phyloP scores from a whole-genome alignment of 2,888 invertebrate genomes.

The Diplazon laetatorius region DNA sequence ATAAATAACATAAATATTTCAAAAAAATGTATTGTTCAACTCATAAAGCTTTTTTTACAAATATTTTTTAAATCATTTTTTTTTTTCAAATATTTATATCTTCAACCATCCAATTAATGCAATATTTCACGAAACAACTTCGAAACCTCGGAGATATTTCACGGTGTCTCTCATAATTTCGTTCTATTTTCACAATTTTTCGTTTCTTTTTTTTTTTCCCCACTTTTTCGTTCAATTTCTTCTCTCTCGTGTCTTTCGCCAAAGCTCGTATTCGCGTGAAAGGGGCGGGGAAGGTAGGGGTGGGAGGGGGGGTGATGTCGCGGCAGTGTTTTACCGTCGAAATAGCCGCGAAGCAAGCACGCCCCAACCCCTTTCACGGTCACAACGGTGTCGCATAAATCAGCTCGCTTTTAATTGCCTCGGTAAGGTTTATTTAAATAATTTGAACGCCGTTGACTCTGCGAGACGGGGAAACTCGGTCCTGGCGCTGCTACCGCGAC shows the following conservation, averaged over 20 bases:
- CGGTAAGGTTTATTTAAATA: constrained; percentile 77
- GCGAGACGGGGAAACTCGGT: constrained; percentile 51
- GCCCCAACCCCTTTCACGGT: constrained; percentile 49
- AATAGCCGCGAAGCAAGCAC: constrained; percentile 47
- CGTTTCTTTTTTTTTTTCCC: too few species aligned
- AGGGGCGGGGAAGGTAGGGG: too few species aligned
- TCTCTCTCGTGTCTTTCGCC: constrained; percentile 32
- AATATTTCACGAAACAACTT: constrained; percentile 61
- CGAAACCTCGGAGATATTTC: constrained; percentile 43
- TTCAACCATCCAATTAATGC: constrained; percentile 78
- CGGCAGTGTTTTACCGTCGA: constrained; percentile 36
- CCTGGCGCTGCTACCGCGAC: constrained; percentile 16
- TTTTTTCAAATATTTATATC: constrained; percentile 71
- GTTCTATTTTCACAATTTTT: constrained; percentile 12
- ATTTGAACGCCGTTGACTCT: constrained; percentile 71
- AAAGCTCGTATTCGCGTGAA: constrained; percentile 16
- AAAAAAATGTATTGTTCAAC: too few species aligned
- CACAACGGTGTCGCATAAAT: constrained; percentile 72
- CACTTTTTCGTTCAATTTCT: constrained; percentile 5
- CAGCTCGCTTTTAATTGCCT: constrained; percentile 77
- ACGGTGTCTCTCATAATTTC: constrained; percentile 15
- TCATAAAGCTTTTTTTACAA: too few species aligned
- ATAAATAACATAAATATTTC: too few species aligned
- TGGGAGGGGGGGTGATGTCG: constrained; percentile 53
- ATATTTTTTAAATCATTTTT: too few species aligned